Conservation (phyloP, 2,797 vertebrate genomes). For the Typhlichthys eigenmanni region DNA sequence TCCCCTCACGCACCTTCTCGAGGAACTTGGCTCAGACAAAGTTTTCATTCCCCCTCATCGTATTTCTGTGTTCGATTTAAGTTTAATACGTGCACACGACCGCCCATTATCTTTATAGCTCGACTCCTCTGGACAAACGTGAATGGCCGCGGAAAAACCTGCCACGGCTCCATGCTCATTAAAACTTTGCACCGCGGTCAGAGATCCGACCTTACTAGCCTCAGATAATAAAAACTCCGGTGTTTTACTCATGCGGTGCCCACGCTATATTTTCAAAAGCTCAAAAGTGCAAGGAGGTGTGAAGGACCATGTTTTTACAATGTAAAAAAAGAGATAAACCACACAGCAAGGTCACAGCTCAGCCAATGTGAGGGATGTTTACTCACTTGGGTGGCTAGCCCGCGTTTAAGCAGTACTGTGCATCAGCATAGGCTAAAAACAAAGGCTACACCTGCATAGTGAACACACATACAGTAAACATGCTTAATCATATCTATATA, state of each 20-base stretch:
- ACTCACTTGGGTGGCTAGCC: background rate
- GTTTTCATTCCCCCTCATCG: constrained; percentile 38
- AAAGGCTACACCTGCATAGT: too few relatives aligned
- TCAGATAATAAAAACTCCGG: constrained; percentile 46
- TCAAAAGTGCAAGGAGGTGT: constrained; percentile 11
- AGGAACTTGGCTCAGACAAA: constrained; percentile 38
- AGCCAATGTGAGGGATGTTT: background rate
- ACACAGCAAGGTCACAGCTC: constrained; percentile 6
- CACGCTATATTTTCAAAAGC: constrained; percentile 23
- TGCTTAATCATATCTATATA: too few relatives aligned
- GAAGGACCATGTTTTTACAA: constrained; percentile 13
- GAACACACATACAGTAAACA: too few relatives aligned
- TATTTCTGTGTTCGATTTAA: constrained; percentile 44
- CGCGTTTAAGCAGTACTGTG: background rate
- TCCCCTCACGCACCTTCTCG: constrained; percentile 19
- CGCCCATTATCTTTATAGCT: constrained; percentile 69
- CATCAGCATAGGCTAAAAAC: background rate
- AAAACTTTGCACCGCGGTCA: constrained; percentile 59
- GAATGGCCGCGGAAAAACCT: constrained; percentile 39
- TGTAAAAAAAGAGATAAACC: constrained; percentile 11
- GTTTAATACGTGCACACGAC: constrained; percentile 62
- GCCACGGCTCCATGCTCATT: constrained; percentile 59
- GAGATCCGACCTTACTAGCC: constrained; percentile 45
- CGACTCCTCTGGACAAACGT: constrained; percentile 36
- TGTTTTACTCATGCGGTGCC: constrained; percentile 30